Base-by-base conservation (phyloP, 2,113 vertebrate genomes). In the Dendrocopos noguchii region DNA sequence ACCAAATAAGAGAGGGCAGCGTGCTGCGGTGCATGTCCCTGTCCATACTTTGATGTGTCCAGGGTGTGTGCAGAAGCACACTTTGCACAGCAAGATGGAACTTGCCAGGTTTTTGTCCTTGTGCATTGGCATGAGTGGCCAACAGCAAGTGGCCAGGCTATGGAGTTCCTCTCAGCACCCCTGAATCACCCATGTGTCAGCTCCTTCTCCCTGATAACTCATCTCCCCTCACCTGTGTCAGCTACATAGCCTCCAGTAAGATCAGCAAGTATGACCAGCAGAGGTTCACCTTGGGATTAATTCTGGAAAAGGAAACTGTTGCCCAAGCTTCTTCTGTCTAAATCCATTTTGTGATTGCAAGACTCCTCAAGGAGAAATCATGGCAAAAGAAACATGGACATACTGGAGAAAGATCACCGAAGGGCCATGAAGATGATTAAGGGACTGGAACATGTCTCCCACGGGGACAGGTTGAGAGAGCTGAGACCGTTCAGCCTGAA, bases 251-350 rank as follows among this genome's bases (percentile, higher is more conserved):
- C 42, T 12, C 12, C 33, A 7, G 15, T 14, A 29, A 25, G 27
- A n/a, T 12, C 34, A 12, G 31, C 0, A 0, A 14, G 29, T 47
- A 24, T 1, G 18, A 55, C 47, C 27, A 56, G 39, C 22, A 56
- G 15, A 24, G 53, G 29, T 6, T 29, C 1, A 2, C 59, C 4
- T 0, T 5, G 3, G 29, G 33, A 29, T 53, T 34, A 0, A 1
- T 20, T 36, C 27, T 31, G 55, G 22, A 46, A 55, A 34, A 14
- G 29, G 33, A 56, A n/a, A 53, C 6, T 17, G 12, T 57, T 42
- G 18, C 60, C 11, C 19, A 64, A 4, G 22, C 14, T 71, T 71
- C 15, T 60, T 66, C 33, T 52, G 33, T 34, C 39, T 31, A 27
- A 39, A 71, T 39, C n/a, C 44, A 9, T 74, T 2, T 34, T 60